These are phyloP conservation scores for Ochotona curzoniae DNA, from an alignment of 2,113 vertebrate species.

Conservation along the genomic window DNA sequence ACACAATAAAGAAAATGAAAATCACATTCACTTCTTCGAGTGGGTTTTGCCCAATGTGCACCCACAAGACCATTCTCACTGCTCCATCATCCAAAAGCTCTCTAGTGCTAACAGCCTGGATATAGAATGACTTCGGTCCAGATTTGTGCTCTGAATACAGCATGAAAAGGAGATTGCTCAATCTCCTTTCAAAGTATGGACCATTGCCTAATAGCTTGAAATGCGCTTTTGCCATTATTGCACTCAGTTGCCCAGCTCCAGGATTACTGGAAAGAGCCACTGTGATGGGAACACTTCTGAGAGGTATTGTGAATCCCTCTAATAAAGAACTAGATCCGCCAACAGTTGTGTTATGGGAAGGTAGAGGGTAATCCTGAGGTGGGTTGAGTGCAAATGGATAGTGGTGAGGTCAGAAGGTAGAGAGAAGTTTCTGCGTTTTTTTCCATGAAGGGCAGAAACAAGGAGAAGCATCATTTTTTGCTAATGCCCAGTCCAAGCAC, in stretches of 20 bases:
- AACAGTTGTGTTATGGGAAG: not conserved
- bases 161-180: slow-evolving; percentile 53
- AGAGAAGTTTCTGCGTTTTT: not conserved
- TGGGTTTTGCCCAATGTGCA: not conserved
- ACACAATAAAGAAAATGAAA: not conserved
- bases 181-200: slow-evolving; percentile 42
- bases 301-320: not conserved
- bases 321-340: not conserved
- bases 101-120: not conserved
- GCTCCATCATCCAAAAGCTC: not conserved
- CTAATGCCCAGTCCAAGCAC: not conserved
- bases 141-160: slow-evolving; percentile 37
- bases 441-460: not conserved
- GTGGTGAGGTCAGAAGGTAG: not conserved
- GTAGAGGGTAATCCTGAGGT: not conserved
- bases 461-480: not conserved
- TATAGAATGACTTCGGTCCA: not conserved
- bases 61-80: not conserved
- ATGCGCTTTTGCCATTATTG: slow-evolving; percentile 43
- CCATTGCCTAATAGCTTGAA: slow-evolving; percentile 53
- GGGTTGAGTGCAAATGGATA: not conserved
- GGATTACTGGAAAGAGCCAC: slow-evolving; percentile 48
- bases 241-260: slow-evolving; percentile 33
- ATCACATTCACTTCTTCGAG: not conserved
- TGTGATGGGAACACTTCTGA: slow-evolving; percentile 30